phyloP scores from a whole-genome alignment of 2,888 invertebrate genomes.

The Belgica antarctica region DNA sequence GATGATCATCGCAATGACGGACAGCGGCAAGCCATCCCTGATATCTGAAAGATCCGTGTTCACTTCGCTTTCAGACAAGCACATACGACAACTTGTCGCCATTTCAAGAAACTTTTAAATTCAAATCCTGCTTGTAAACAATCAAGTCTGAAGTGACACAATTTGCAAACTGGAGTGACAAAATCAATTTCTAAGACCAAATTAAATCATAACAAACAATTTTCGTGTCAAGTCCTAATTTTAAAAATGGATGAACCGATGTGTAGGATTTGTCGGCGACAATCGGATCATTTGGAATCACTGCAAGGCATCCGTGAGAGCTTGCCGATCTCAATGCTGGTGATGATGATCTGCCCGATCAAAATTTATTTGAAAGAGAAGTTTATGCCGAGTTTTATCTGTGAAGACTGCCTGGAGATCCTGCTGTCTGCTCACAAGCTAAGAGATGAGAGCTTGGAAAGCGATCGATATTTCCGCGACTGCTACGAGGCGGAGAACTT shows the following conservation, averaged over 20 bases:
- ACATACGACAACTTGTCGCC: not conserved
- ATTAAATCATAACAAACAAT: not conserved
- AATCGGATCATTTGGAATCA: not conserved
- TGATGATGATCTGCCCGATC: not conserved
- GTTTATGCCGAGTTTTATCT: not conserved
- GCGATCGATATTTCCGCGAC: not conserved
- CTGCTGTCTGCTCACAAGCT: not conserved
- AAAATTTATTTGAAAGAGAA: not conserved
- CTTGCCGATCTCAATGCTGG: not conserved
- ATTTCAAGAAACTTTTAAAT: not conserved
- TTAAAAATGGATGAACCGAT: too few relatives aligned
- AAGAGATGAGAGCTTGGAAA: not conserved
- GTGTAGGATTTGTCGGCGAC: not conserved
- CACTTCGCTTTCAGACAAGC: not conserved
- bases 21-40: slow-evolving; percentile 6
- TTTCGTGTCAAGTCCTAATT: not conserved
- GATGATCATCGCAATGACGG: slow-evolving; percentile 22
- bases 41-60: not conserved
- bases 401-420: not conserved
- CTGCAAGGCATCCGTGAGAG: not conserved
- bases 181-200: not conserved
- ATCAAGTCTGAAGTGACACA: too few relatives aligned
- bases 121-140: not conserved
- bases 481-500: too few relatives aligned
- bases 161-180: too few relatives aligned